Conservation (phyloP, 30 jellyfish, hydroid and myxozoan species). For the Catostylus mosaicus region DNA sequence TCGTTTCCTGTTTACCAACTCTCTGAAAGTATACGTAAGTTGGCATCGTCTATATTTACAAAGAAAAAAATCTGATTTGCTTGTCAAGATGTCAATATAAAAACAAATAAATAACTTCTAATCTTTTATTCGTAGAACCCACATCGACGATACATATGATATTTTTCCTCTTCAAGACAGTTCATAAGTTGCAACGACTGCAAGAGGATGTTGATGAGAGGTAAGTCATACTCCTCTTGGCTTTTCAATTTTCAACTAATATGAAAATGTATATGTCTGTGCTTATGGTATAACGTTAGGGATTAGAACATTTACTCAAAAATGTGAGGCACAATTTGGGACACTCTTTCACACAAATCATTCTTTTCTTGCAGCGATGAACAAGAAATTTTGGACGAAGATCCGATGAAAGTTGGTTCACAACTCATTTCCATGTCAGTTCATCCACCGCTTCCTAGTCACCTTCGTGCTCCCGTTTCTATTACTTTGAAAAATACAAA, state of each 20-base stretch:
- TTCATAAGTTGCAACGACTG: constrained; percentile 73
- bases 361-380: constrained; percentile 63
- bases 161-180: constrained; percentile 84
- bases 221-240: constrained; percentile 27
- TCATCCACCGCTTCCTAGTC: constrained; percentile 74
- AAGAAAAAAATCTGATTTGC: too few species aligned
- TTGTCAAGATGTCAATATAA: too few species aligned
- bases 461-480: constrained; percentile 73
- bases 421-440: constrained; percentile 82
- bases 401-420: constrained; percentile 93
- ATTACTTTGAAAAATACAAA: constrained; percentile 76
- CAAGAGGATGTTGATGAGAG: constrained; percentile 86
- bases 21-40: constrained; percentile 73
- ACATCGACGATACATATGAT: constrained; percentile 73
- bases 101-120: too few species aligned
- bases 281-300: too few species aligned
- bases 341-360: too few species aligned
- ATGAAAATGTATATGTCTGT: too few species aligned
- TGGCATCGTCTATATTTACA: not conserved
- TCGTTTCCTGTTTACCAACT: constrained; percentile 74
- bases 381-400: constrained; percentile 83
- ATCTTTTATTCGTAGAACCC: constrained; percentile 61
- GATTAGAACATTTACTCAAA: too few species aligned
- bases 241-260: not conserved
- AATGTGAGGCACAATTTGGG: too few species aligned